phyloP scores from a whole-genome alignment of 2,797 vertebrate genomes.

The Amniataba percoides region DNA sequence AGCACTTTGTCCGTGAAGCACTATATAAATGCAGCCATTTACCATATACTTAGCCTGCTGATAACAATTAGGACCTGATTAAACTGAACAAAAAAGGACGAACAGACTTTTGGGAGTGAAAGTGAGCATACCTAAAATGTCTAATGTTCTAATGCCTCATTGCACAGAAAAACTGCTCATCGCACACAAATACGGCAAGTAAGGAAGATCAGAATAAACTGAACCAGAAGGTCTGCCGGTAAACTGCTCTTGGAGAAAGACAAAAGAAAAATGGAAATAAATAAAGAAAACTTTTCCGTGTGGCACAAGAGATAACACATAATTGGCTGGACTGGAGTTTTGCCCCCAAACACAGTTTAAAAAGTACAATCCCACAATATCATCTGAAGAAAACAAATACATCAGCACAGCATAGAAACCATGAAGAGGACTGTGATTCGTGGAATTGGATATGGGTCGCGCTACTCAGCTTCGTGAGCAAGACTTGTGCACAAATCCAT shows the following conservation, averaged over 20 bases:
- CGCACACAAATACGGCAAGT: not conserved
- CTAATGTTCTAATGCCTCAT: not conserved
- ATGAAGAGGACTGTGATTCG: not conserved
- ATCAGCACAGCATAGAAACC: not conserved
- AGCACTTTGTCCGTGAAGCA: not conserved
- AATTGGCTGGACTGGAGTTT: not conserved
- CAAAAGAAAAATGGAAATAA: not conserved
- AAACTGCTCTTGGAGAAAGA: not conserved
- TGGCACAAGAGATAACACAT: not conserved
- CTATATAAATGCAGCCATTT: not conserved
- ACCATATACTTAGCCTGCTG: conserved; percentile 4
- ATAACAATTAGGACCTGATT: not conserved
- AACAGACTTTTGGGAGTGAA: conserved; percentile 1
- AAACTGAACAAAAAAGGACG: conserved; percentile 6
- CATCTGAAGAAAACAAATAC: not conserved
- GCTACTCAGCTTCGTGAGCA: conserved; percentile 51
- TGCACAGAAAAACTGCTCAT: conserved; percentile 1
- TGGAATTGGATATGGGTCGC: conserved; percentile 11
- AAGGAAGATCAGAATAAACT: not conserved
- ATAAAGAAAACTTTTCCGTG: not conserved
- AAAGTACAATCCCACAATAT: not conserved
- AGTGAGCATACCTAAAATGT: not conserved
- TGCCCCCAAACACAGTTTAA: not conserved
- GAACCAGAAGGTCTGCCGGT: not conserved
- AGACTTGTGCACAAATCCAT: conserved; percentile 67